Evolutionary conservation across 2,888 invertebrate species (phyloP), one percentile per base, ranked within the genome.

Genomic region (Lepidocyrtoides sp.): DNA sequence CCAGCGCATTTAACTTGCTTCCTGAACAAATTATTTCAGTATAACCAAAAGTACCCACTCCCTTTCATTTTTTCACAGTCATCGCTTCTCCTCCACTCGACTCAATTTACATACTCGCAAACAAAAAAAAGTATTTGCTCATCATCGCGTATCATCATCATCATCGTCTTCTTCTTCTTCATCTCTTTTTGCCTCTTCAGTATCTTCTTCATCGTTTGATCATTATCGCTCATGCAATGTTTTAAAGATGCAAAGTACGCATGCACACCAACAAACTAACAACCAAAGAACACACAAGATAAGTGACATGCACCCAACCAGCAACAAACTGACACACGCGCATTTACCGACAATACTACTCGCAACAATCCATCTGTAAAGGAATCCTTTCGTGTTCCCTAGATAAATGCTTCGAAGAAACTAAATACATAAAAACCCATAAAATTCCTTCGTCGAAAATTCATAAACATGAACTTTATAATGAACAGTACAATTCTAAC

Each of bases 31-130:
- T 77, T 79, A 75, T 48, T 32, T 29, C n/a, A 82, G 82, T 41
- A n/a, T 41, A 79, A 79, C 51, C 54, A 79, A 79, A 36, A 87
- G 63, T 63, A 63, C 63, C 63, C 79, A 26, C 77, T 79, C 79
- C 87, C 87, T 79, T 87, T 87, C 66, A 51, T 79, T 87, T 87
- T 83, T 87, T 72, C 75, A 86, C 79, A 87, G 87, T 79, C 87
- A 87, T 79, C 54, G 79, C 79, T 77, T 60, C 32, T 77, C 20
- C 54, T 17, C 36, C 32, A 1, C 8, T 12, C n/a, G 32, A 69
- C 29, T 14, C 17, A 36, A 60, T 60, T 60, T 82, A 26, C 36
- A 41, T 51, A 72, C n/a, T n/a, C n/a, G n/a, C n/a, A n/a, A n/a
- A n/a, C n/a, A n/a, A 14, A 75, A 75, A 75, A 60, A 57, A 79